Conservation (phyloP, 2,113 vertebrate species). For the Malaclemys terrapin region DNA sequence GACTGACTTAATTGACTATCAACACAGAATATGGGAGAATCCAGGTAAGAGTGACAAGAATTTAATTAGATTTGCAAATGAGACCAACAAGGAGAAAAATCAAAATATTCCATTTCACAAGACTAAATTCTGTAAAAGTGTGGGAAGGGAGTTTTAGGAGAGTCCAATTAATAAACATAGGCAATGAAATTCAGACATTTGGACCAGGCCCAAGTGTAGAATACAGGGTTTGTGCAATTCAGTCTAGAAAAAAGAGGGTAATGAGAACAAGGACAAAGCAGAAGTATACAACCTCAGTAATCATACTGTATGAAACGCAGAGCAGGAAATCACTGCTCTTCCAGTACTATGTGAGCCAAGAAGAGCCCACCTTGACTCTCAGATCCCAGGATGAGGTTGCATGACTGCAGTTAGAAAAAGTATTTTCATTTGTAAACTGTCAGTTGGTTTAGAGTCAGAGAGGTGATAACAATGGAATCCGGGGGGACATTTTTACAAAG, state of each 20-base stretch:
- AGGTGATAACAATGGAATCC: neutral
- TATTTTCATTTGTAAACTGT: neutral
- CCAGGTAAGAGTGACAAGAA: fast-evolving
- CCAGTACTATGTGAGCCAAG: neutral
- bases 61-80: neutral
- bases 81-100: neutral
- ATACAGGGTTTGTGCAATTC: neutral
- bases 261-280: neutral
- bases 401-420: neutral
- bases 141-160: neutral
- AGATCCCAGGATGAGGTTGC: neutral
- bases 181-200: neutral
- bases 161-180: neutral
- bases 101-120: neutral
- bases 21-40: neutral
- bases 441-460: neutral
- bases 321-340: neutral
- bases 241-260: conserved; percentile 3
- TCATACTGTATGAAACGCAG: neutral
- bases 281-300: neutral
- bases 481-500: neutral
- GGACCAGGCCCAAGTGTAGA: neutral
- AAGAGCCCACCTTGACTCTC: neutral
- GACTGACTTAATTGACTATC: neutral
- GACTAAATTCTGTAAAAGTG: neutral